Evolutionary conservation across 2,797 vertebrate species (phyloP).

Genomic region (Nyctibius grandis): DNA sequence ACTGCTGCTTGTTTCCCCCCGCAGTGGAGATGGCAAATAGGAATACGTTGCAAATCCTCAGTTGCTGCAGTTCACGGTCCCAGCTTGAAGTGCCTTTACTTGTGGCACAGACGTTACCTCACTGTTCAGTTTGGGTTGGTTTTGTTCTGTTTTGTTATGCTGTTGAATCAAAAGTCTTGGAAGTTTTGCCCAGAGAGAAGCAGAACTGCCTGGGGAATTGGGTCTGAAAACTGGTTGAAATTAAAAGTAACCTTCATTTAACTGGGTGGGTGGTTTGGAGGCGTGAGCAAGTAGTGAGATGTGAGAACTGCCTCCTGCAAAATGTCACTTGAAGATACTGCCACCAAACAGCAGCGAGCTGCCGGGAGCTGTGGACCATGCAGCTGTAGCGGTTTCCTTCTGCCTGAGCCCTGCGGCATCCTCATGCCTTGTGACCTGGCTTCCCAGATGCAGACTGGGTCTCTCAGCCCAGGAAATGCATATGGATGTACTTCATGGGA

Average conservation of each 20-base stretch:
- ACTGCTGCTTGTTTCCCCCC: not conserved
- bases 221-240: not conserved
- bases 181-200: not conserved
- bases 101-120: not conserved
- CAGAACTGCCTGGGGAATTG: not conserved
- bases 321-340: not conserved
- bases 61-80: not conserved
- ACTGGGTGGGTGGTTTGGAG: not conserved
- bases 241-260: not conserved
- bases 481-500: not conserved
- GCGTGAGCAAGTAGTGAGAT: not conserved
- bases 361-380: rapidly evolving
- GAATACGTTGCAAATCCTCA: not conserved
- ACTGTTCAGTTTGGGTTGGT: rapidly evolving
- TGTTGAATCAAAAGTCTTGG: not conserved
- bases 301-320: not conserved
- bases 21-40: not conserved
- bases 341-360: not conserved
- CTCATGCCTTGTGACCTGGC: not conserved
- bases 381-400: rapidly evolving
- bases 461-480: not conserved
- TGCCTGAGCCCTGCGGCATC: not conserved
- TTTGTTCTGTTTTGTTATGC: not conserved
- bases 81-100: not conserved
- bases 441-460: not conserved